These are phyloP conservation scores for Lutraria lutraria DNA, from an alignment of 2,888 invertebrate species.

Conservation along the genomic window DNA sequence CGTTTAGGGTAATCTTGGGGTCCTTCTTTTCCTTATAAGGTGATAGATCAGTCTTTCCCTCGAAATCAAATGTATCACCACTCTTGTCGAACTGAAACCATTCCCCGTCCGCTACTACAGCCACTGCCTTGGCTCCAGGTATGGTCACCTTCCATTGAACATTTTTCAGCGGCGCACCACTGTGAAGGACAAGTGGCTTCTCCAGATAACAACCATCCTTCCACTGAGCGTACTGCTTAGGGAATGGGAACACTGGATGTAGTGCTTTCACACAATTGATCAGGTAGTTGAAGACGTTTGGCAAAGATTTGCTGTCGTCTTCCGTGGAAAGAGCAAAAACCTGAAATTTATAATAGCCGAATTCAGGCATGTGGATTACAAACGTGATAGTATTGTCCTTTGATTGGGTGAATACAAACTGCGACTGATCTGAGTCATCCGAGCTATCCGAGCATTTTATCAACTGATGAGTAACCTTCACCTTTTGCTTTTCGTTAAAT, in stretches of 20 bases:
- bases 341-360: constrained; percentile 86
- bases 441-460: constrained; percentile 57
- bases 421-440: constrained; percentile 74
- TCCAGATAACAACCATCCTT: constrained; percentile 86
- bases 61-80: constrained; percentile 78
- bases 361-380: constrained; percentile 77
- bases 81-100: constrained; percentile 85
- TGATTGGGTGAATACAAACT: constrained; percentile 81
- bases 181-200: constrained; percentile 79
- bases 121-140: constrained; percentile 84
- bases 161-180: constrained; percentile 75
- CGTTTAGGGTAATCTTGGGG: constrained; percentile 84
- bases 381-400: constrained; percentile 73
- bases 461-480: constrained; percentile 80
- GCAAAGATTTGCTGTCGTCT: constrained; percentile 85
- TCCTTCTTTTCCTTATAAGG: constrained; percentile 79
- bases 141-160: constrained; percentile 81
- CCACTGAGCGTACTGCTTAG: constrained; percentile 87
- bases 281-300: constrained; percentile 86
- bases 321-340: constrained; percentile 83
- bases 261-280: constrained; percentile 79
- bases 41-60: constrained; percentile 80
- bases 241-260: constrained; percentile 81
- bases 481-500: constrained; percentile 54
- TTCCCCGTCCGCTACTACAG: constrained; percentile 84